phyloP scores from a whole-genome alignment of 2,113 vertebrate species.

The Pseudopodoces humilis region DNA sequence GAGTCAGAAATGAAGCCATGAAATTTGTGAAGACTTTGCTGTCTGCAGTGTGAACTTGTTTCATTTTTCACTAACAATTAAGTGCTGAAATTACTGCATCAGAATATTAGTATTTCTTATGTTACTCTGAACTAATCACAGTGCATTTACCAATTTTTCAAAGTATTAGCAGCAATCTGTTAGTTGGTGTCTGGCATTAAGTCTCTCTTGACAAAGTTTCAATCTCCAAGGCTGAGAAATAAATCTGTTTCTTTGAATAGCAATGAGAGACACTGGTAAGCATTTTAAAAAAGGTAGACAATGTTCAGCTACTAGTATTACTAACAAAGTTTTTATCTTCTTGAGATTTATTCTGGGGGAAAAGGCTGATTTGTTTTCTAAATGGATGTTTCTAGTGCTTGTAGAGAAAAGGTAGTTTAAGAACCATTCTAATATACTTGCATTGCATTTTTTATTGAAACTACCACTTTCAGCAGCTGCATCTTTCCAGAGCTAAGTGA shows the following conservation, averaged over 20 bases:
- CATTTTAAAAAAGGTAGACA: neutral
- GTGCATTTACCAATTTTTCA: slow-evolving; percentile 10
- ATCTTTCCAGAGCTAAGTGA: slow-evolving; percentile 2
- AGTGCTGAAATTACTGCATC: neutral
- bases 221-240: slow-evolving; percentile 60
- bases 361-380: slow-evolving; percentile 23
- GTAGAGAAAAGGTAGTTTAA: slow-evolving; percentile 32
- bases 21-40: neutral
- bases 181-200: slow-evolving; percentile 35
- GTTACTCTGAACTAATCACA: slow-evolving; percentile 1
- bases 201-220: slow-evolving; percentile 52
- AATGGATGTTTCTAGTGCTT: neutral
- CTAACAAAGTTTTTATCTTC: slow-evolving; percentile 14
- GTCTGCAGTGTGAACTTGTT: neutral
- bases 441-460: neutral
- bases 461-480: neutral
- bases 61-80: neutral
- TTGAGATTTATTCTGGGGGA: neutral
- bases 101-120: neutral
- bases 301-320: neutral
- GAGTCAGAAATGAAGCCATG: neutral
- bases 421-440: neutral
- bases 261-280: slow-evolving; percentile 21
- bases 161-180: neutral
- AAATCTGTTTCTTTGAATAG: slow-evolving; percentile 62